A percentile compares a stretch with the other conserved stretches of the same genome.
Conservation (phyloP, 30 jellyfish, hydroid and myxozoan genomes). For the Pelagia noctiluca region DNA sequence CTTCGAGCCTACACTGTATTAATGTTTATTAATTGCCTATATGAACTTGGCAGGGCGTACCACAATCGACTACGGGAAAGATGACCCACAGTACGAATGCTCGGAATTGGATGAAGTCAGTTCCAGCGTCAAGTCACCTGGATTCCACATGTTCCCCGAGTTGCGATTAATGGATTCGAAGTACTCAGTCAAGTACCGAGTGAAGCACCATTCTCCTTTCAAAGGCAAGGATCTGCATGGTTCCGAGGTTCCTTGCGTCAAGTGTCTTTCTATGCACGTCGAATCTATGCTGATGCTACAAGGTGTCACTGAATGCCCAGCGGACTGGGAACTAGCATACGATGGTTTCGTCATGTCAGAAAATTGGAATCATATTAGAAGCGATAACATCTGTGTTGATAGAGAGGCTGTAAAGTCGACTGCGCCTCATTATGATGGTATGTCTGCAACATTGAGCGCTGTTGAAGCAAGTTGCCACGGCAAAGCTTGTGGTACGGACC, state of each 20-base stretch:
- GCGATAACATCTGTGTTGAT: slow-evolving; percentile 83
- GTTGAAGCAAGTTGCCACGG: slow-evolving; percentile 77
- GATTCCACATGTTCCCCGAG: slow-evolving; percentile 47
- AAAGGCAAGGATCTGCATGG: slow-evolving; percentile 59
- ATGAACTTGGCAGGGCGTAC: slow-evolving; percentile 60
- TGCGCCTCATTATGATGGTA: slow-evolving; percentile 56
- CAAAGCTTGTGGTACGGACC: slow-evolving; percentile 72
- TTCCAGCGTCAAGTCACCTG: slow-evolving; percentile 36
- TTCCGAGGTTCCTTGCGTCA: slow-evolving; percentile 67
- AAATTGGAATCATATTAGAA: slow-evolving; percentile 80
- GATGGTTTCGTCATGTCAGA: slow-evolving; percentile 80
- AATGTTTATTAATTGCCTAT: no score
- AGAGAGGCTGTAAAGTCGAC: slow-evolving; percentile 60
- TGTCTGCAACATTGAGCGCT: slow-evolving; percentile 61
- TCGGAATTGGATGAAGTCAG: slow-evolving; percentile 56
- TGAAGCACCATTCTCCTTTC: slow-evolving; percentile 67
- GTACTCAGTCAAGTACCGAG: slow-evolving; percentile 68
- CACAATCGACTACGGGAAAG: slow-evolving; percentile 50
- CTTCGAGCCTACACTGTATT: no score
- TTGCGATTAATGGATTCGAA: slow-evolving; percentile 44
- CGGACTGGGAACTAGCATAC: slow-evolving; percentile 69
- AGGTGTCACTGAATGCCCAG: slow-evolving; percentile 63
- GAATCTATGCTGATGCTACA: slow-evolving; percentile 55
- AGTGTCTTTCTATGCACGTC: slow-evolving; percentile 58
- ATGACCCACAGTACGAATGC: slow-evolving; percentile 52